Percentiles rank a stretch among this genome's conserved stretches.
phyloP scores from a whole-genome alignment of 2,888 invertebrate species.

The Pantelozetes paolii region DNA sequence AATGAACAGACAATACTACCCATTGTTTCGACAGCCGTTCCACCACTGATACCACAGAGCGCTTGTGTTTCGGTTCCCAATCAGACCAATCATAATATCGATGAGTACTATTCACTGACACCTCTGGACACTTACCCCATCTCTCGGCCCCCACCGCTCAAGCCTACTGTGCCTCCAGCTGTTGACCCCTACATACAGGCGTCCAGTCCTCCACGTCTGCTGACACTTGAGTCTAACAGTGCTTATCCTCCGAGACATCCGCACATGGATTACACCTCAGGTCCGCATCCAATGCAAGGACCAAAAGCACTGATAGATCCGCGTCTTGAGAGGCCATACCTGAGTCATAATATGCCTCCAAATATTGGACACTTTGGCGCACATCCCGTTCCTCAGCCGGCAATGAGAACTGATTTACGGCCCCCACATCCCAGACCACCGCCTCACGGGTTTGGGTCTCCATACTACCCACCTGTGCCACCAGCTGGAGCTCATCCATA shows the following conservation, averaged over 20 bases:
- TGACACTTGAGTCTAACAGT: constrained; percentile 16
- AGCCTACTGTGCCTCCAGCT: constrained; percentile 14
- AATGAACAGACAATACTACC: too few relatives aligned
- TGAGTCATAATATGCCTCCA: not conserved
- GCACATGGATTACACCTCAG: not conserved
- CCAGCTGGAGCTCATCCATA: constrained; percentile 33
- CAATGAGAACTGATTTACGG: constrained; percentile 33
- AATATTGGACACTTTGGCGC: not conserved
- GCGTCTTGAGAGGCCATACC: constrained; percentile 12
- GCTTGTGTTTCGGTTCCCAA: not conserved
- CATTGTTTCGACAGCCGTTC: too few relatives aligned
- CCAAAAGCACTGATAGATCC: not conserved
- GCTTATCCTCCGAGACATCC: constrained; percentile 7
- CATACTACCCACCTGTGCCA: constrained; percentile 44
- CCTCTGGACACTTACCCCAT: not conserved
- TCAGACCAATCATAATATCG: constrained; percentile 8
- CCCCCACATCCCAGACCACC: constrained; percentile 43
- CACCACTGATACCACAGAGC: too few relatives aligned
- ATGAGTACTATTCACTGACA: constrained; percentile 9
- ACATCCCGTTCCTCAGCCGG: not conserved
- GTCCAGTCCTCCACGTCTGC: constrained; percentile 16
- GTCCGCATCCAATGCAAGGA: not conserved
- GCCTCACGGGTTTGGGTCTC: constrained; percentile 41
- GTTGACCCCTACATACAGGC: constrained; percentile 6
- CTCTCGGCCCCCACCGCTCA: constrained; percentile 1